phyloP scores from a whole-genome alignment of 2,113 vertebrate genomes.

The Laticauda laticaudata region DNA sequence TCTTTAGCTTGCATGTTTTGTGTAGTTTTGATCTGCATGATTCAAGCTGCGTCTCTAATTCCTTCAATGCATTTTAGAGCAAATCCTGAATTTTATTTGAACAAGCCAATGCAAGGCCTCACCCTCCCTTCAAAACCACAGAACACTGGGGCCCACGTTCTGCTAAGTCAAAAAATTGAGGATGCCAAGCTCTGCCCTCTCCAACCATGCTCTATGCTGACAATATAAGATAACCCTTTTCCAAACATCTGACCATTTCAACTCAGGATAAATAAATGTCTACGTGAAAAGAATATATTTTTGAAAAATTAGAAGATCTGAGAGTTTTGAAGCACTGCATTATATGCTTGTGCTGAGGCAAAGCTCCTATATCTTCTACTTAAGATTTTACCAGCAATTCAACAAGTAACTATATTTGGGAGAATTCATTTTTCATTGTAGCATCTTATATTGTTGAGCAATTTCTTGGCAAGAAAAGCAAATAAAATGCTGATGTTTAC shows the following conservation, averaged over 20 bases:
- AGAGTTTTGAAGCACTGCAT: slow-evolving; percentile 17
- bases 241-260: slow-evolving; percentile 18
- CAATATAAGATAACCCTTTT: background rate
- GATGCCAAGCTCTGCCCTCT: background rate
- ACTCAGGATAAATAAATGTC: slow-evolving; percentile 33
- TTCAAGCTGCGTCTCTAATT: background rate
- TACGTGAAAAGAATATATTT: slow-evolving; percentile 4
- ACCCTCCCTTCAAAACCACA: background rate
- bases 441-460: slow-evolving; percentile 3
- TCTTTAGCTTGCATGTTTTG: slow-evolving; percentile 28
- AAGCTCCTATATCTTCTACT: background rate
- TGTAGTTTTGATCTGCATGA: slow-evolving; percentile 45
- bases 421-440: slow-evolving; percentile 11
- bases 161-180: background rate
- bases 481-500: background rate
- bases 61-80: background rate
- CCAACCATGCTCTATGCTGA: too few species aligned
- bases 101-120: slow-evolving; percentile 20
- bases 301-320: slow-evolving; percentile 20
- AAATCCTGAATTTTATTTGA: slow-evolving; percentile 55
- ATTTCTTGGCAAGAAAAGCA: background rate
- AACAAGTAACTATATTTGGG: background rate
- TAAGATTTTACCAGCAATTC: slow-evolving; percentile 10
- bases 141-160: background rate
- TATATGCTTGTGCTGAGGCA: slow-evolving; percentile 9